Conservation (phyloP, 2,888 invertebrate species). For the Pedicia rivosa region DNA sequence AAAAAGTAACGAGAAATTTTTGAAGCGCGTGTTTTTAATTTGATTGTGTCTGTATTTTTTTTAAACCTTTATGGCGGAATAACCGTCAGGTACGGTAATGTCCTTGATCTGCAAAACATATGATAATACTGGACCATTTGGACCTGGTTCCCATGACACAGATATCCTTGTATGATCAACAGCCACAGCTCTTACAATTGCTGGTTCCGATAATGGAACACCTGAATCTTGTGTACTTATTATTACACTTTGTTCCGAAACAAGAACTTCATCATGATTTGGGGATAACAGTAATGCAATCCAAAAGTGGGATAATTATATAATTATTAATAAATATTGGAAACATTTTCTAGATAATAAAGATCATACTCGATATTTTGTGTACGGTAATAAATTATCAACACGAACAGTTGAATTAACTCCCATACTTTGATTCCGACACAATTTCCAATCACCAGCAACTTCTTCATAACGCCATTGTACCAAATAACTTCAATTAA, state of each 20-base stretch:
- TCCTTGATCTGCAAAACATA: conserved; percentile 61
- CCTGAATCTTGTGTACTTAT: conserved; percentile 61
- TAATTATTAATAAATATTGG: background rate
- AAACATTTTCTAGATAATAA: too few species aligned
- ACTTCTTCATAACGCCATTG: conserved; percentile 62
- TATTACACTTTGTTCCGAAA: conserved; percentile 58
- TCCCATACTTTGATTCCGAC: conserved; percentile 53
- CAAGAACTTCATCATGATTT: conserved; percentile 47
- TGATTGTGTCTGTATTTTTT: too few species aligned
- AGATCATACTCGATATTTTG: conserved; percentile 79
- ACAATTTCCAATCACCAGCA: conserved; percentile 67
- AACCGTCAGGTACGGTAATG: conserved; percentile 37
- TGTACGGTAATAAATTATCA: conserved; percentile 68
- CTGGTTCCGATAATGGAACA: conserved; percentile 58
- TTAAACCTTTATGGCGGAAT: conserved; percentile 49
- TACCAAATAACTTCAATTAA: conserved; percentile 39
- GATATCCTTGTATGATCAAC: conserved; percentile 71
- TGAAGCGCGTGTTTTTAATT: too few species aligned
- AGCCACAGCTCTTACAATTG: conserved; percentile 56
- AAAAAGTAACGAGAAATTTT: too few species aligned
- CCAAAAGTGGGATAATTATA: conserved; percentile 51
- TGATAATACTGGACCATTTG: conserved; percentile 75
- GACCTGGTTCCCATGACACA: conserved; percentile 78
- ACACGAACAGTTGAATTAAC: conserved; percentile 49
- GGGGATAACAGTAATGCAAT: conserved; percentile 64